phyloP scores from a whole-genome alignment of 2,888 invertebrate genomes.

The Idaea straminata region DNA sequence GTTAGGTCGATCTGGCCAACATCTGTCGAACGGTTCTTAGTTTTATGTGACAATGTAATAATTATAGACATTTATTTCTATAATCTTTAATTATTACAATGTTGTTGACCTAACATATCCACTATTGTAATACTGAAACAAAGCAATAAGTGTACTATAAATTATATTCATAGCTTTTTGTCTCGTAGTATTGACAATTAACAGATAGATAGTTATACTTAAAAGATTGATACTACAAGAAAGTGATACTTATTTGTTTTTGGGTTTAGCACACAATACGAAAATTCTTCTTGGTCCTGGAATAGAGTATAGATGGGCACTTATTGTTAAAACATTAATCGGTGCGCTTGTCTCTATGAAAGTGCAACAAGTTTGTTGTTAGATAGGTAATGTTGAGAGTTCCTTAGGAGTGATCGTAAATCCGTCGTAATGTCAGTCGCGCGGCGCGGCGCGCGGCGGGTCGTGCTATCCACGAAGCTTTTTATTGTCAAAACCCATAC shows the following conservation, averaged over 20 bases:
- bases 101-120: no score
- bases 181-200: no score
- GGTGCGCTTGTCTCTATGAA: not conserved
- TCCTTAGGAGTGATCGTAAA: conserved; percentile 57
- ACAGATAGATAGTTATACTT: no score
- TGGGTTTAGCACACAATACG: not conserved
- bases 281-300: conserved; percentile 4
- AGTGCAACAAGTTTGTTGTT: not conserved
- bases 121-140: no score
- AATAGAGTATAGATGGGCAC: conserved; percentile 20
- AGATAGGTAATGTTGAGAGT: conserved; percentile 24
- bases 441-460: conserved; percentile 52
- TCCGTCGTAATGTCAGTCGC: conserved; percentile 59
- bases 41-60: no score
- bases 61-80: no score
- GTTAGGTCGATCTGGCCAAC: not conserved
- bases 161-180: no score
- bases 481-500: conserved; percentile 78
- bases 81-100: no score
- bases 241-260: not conserved
- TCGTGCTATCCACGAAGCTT: conserved; percentile 58
- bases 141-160: no score
- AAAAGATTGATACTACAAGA: no score
- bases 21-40: no score
- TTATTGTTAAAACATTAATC: conserved; percentile 18